Conservation (phyloP, 2,888 invertebrate genomes). For the Rhamnusium bicolor region DNA sequence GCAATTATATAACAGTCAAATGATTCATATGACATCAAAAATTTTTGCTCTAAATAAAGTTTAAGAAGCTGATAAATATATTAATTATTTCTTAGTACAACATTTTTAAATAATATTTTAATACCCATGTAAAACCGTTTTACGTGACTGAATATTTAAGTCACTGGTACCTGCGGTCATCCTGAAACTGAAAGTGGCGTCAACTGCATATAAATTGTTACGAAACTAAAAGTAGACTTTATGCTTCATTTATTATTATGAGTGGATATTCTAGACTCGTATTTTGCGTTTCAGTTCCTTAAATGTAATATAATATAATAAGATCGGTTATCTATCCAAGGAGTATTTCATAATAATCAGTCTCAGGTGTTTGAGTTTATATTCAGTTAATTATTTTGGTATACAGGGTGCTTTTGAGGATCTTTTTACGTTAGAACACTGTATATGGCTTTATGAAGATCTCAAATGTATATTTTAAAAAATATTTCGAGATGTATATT, state of each 20-base stretch:
- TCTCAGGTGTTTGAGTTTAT: neutral
- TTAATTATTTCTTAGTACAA: neutral
- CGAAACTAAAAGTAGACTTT: slow-evolving; percentile 41
- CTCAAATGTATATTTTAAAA: no score
- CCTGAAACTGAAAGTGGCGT: slow-evolving; percentile 34
- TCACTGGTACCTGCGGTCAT: slow-evolving; percentile 46
- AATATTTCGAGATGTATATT: no score
- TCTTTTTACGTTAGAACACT: no score
- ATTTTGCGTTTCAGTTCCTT: slow-evolving; percentile 16
- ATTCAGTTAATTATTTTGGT: no score
- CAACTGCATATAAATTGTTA: slow-evolving; percentile 23
- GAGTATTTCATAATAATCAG: neutral
- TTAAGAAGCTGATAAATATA: no score
- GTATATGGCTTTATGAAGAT: no score
- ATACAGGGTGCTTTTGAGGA: no score
- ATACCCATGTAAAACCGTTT: neutral
- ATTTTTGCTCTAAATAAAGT: no score
- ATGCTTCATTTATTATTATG: slow-evolving; percentile 38
- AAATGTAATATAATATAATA: slow-evolving; percentile 12
- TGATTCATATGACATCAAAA: no score
- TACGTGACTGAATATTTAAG: slow-evolving; percentile 8
- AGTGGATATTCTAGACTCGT: slow-evolving; percentile 27
- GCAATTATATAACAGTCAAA: no score
- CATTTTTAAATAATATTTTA: neutral
- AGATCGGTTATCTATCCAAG: slow-evolving; percentile 11